phyloP scores from a whole-genome alignment of 1,140 invertebrate species.

The Phymorhynchus buccinoides region DNA sequence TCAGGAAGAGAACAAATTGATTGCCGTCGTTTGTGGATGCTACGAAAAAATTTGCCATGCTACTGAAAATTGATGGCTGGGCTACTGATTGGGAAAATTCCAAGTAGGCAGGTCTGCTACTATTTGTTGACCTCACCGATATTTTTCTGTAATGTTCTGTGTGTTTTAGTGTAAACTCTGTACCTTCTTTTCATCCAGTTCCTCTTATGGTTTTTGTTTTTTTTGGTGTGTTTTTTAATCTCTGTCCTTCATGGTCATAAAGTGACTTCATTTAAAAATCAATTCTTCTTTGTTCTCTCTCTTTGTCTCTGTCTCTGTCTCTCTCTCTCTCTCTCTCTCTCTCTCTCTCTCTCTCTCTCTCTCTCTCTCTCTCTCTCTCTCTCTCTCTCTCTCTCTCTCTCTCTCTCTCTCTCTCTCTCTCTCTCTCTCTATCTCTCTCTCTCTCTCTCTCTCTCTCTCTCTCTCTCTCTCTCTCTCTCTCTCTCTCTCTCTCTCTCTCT shows the following conservation, averaged over 20 bases:
- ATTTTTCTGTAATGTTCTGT: too few relatives aligned
- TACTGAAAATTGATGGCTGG: too few relatives aligned
- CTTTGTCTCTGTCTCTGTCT: not conserved
- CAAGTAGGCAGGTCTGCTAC: too few relatives aligned
- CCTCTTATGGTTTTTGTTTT: conserved; percentile 20
- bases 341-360: conserved; percentile 14
- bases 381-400: not conserved
- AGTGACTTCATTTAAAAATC: too few relatives aligned
- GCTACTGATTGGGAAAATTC: too few relatives aligned
- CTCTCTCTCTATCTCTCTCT: not conserved
- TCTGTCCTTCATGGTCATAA: not conserved
- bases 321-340: conserved; percentile 5
- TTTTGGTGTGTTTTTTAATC: not conserved
- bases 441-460: not conserved
- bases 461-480: not conserved
- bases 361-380: conserved; percentile 11
- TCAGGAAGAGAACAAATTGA: too few relatives aligned
- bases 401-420: not conserved
- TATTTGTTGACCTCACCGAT: too few relatives aligned
- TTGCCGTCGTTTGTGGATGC: too few relatives aligned
- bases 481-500: not conserved
- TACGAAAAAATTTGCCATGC: too few relatives aligned
- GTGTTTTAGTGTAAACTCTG: too few relatives aligned
- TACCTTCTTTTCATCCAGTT: too few relatives aligned
- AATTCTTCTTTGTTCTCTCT: not conserved